These are phyloP conservation scores for Myrmophylax atrothorax DNA, from an alignment of 2,113 vertebrate genomes.

Conservation along the genomic window DNA sequence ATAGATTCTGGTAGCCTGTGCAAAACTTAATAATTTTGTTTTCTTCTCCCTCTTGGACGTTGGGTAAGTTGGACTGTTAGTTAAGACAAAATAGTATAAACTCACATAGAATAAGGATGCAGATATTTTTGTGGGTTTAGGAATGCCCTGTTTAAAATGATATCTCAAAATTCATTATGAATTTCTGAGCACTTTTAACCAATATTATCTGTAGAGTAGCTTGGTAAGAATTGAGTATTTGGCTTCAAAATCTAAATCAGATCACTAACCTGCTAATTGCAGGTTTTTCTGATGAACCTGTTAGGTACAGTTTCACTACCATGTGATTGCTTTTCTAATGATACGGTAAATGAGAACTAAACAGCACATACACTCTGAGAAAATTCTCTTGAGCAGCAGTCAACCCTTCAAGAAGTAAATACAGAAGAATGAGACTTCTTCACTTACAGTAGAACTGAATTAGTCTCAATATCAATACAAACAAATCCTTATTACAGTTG, in stretches of 20 bases:
- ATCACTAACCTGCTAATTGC: background rate
- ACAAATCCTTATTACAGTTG: background rate
- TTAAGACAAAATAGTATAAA: background rate
- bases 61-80: background rate
- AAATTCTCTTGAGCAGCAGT: background rate
- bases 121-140: background rate
- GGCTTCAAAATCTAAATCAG: background rate
- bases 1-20: background rate
- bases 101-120: background rate
- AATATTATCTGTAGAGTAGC: background rate
- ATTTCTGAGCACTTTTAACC: background rate
- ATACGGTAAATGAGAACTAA: background rate
- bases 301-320: background rate
- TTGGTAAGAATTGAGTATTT: background rate
- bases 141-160: background rate
- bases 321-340: background rate
- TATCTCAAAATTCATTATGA: background rate
- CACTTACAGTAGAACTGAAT: background rate
- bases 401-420: background rate
- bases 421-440: background rate
- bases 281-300: background rate
- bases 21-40: background rate
- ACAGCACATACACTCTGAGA: background rate
- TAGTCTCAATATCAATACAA: background rate
- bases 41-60: background rate